phyloP scores from a whole-genome alignment of 2,888 invertebrate genomes.

The Chrysina gloriosa region DNA sequence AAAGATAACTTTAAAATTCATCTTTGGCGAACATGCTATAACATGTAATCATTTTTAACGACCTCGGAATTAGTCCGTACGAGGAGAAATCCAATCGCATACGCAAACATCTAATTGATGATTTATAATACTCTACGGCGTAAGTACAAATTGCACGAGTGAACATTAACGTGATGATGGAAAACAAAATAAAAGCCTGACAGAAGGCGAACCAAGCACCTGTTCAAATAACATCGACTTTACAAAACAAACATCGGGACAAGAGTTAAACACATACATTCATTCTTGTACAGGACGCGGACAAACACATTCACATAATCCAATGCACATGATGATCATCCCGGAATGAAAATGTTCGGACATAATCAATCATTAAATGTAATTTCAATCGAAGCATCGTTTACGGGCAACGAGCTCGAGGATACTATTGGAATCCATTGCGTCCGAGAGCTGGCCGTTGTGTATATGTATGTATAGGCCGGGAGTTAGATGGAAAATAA shows the following conservation, averaged over 20 bases:
- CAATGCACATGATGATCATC: constrained; percentile 11
- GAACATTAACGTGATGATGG: constrained; percentile 20
- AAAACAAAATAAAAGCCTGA: constrained; percentile 10
- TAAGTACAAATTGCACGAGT: constrained; percentile 16
- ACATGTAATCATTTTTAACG: too few relatives aligned
- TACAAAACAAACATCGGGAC: constrained; percentile 33
- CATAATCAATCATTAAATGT: constrained; percentile 52
- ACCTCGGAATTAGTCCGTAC: too few relatives aligned
- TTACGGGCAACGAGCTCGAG: constrained; percentile 26
- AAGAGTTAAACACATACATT: constrained; percentile 18
- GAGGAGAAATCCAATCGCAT: background rate
- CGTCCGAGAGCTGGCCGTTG: constrained; percentile 21
- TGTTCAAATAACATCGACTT: constrained; percentile 36
- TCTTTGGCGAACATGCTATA: too few relatives aligned
- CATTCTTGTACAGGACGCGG: background rate
- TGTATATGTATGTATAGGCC: constrained; percentile 4
- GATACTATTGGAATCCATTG: constrained; percentile 2
- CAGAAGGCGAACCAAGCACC: constrained; percentile 3
- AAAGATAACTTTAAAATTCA: too few relatives aligned
- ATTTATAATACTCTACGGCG: background rate
- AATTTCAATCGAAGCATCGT: constrained; percentile 52
- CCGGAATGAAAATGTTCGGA: constrained; percentile 27
- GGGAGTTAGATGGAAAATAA: constrained; percentile 42
- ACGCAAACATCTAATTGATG: background rate
- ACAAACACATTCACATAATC: constrained; percentile 10